Base-by-base conservation (phyloP, 2,888 invertebrate genomes). In the Meganola albula region DNA sequence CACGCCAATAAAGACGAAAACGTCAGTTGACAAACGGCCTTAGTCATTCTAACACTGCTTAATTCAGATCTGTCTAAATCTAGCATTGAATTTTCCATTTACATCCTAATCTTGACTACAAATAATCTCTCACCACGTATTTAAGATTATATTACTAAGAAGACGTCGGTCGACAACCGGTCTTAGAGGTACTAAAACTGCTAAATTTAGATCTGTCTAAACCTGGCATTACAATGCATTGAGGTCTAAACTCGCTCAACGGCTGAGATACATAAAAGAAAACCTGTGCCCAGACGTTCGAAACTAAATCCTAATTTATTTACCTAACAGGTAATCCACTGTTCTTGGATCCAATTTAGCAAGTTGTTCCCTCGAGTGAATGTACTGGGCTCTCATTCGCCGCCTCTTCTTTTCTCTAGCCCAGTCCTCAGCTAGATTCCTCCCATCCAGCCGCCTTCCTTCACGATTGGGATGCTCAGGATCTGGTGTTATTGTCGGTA, bases 341-440 rank as follows among this genome's bases (percentile, higher is more conserved):
- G 90, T 87, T 53, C 88, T 83, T 6, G 92, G 88, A 69, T 93
- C 90, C 40, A 92, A 74, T 53, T 88, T 89, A 31, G 91, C 90
- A 29, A 95, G 88, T 56, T 92, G 91, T 50, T 91, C 90, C 63
- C 88, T 91, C 45, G 91, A 91, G 83, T 91, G 90, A 10, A 94
- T 92, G 65, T 93, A 94, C 61, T 90, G 90, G 1, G 90, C 91
- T 47, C 89, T 79, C n/a, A 91, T 70, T 26, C 88, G 87, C 36
- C 90, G 80, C 44, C 90, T 87, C 54, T 91, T 92, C 77, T 92
- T 91, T 63, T 93, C 92, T 48, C 92, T 78, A 1, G 90, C 87
- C 94, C 94, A 94, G 65, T 93, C 93, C 69, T 93, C 91, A 35
- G 93, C 91, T 31, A 94, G 88, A 72, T 94, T 93, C 40, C 93